phyloP scores from a whole-genome alignment of 1,140 invertebrate species.

The Brachionus rotundiformis region DNA sequence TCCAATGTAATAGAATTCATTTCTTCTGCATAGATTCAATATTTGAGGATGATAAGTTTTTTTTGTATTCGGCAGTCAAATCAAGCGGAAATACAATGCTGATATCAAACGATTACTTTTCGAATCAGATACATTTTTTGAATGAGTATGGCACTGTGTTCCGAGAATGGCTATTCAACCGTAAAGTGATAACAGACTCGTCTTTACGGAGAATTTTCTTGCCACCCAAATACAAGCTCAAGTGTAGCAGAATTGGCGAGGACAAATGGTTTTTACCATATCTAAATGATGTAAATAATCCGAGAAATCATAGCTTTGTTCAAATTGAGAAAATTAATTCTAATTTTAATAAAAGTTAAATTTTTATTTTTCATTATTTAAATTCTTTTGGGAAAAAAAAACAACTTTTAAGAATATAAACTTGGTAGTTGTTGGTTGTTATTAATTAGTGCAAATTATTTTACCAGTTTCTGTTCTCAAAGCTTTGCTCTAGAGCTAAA shows the following conservation, averaged over 20 bases:
- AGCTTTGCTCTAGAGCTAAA: no score
- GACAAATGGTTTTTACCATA: constrained; percentile 32
- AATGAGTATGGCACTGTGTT: constrained; percentile 25
- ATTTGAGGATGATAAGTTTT: constrained; percentile 35
- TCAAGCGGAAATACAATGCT: neutral
- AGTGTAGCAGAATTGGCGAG: neutral
- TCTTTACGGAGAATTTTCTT: neutral
- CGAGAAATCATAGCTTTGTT: constrained; percentile 19
- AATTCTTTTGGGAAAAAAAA: no score
- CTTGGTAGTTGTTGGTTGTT: no score
- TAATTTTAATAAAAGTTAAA: neutral
- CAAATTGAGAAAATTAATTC: neutral
- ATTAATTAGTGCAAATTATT: no score
- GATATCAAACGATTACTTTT: constrained; percentile 39
- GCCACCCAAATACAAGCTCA: constrained; percentile 7
- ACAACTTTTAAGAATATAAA: no score
- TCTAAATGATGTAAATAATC: constrained; percentile 34
- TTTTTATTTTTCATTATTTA: neutral
- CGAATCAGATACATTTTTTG: constrained; percentile 35
- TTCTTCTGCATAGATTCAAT: constrained; percentile 26
- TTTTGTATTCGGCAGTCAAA: constrained; percentile 33
- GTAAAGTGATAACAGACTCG: neutral
- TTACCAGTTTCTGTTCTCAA: no score
- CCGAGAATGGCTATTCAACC: constrained; percentile 24
- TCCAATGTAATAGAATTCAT: neutral